Evolutionary conservation across 35 echinoderm and acorn worm genomes (phyloP).

Genomic region (Lytechinus variegatus): DNA sequence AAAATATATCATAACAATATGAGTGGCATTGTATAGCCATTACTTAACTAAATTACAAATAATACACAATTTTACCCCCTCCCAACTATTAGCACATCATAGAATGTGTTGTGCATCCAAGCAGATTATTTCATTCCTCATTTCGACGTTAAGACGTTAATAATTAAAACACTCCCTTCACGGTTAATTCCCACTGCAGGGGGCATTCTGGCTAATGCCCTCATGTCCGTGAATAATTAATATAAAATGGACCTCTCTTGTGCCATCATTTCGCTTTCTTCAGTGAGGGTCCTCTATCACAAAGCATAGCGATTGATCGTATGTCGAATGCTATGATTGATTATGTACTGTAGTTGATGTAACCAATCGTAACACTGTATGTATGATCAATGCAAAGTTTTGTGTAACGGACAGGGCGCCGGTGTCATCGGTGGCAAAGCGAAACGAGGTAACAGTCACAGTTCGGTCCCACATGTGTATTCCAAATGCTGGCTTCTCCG

Average conservation of each 20-base stretch:
- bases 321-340: no score
- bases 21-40: no score
- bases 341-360: no score
- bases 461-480: background rate
- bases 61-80: no score
- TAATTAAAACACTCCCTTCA: background rate
- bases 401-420: background rate
- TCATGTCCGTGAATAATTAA: background rate
- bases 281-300: no score
- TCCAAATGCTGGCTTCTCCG: background rate
- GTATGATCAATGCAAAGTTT: no score
- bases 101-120: background rate
- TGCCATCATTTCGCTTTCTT: background rate
- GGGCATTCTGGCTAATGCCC: background rate
- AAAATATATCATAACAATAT: no score
- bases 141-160: background rate
- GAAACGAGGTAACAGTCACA: background rate
- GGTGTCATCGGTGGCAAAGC: background rate
- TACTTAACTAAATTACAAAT: no score
- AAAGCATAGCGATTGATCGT: no score
- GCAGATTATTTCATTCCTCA: background rate
- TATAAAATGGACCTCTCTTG: background rate
- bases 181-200: background rate
- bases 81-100: background rate
- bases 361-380: no score